Base-by-base conservation (phyloP, 2,888 invertebrate genomes). In the Drosophila putrida region DNA sequence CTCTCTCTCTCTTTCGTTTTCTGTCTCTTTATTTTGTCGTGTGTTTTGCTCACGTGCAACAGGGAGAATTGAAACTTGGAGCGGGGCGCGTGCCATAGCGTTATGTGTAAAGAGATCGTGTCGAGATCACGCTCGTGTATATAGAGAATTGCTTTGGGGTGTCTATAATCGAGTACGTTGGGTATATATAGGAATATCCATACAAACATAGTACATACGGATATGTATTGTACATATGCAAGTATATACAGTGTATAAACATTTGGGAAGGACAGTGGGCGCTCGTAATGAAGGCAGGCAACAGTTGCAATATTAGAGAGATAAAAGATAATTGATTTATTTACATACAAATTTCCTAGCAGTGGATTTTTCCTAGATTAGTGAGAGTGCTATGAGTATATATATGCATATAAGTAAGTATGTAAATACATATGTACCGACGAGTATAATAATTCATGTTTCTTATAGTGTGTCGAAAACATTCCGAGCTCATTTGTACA, bases 1-100 rank as follows among this genome's bases (percentile, higher is more conserved):
- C 51, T 55, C 31, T 27, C 47, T 41, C 36, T 6, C 41, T 4
- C 36, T 25, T 9, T 61, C 49, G n/a, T 20, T 20, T 36, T n/a
- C 54, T 61, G 63, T 58, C 75, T n/a, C 20, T 50, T 53, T 35
- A 46, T 44, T 31, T 49, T 51, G 28, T 49, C n/a, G 50, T 59
- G 63, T 58, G 53, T 72, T 77, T 50, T 65, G 55, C 75, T 78
- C 82, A 82, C 82, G 85, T 82, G 82, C 80, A 36, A n/a, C 47
- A 13, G 59, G 53, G 62, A 64, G 71, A 44, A 8, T 38, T 31
- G 50, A 49, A 59, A 41, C 58, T 67, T 70, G 54, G 59, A 78
- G 69, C 69, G 36, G 49, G 82, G 71, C 87, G 87, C 87, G 87
- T 83, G 82, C 78, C 87, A 71, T 53, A 33, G 41, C 61, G 58